These are phyloP conservation scores for Leptinotarsa undecemlineata DNA, from an alignment of 1,140 invertebrate species.

Conservation along the genomic window DNA sequence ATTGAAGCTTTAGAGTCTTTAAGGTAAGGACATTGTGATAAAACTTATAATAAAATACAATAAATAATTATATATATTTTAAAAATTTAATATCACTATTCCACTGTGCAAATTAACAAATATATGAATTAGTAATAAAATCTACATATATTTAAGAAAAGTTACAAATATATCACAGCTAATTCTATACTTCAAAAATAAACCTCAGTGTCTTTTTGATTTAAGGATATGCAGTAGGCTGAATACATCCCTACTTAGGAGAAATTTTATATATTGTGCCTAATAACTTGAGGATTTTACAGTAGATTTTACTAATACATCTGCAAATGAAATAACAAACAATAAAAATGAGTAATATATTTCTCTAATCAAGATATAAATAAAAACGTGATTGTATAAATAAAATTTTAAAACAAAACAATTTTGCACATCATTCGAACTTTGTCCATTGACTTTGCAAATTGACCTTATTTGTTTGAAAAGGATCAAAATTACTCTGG, in stretches of 20 bases:
- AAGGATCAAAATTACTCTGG: conserved; percentile 41
- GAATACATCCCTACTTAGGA: background rate
- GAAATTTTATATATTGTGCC: background rate
- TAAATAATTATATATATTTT: background rate
- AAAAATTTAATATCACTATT: conserved; percentile 18
- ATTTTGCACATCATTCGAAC: conserved; percentile 42
- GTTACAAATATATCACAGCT: conserved; percentile 35
- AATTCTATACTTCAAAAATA: conserved; percentile 32
- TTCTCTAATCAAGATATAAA: background rate
- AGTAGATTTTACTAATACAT: background rate
- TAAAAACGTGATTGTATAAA: conserved; percentile 13
- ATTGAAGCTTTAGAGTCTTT: too few relatives aligned
- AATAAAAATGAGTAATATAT: conserved; percentile 12
- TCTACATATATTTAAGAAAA: conserved; percentile 3
- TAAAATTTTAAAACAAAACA: conserved; percentile 20
- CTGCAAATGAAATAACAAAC: conserved; percentile 16
- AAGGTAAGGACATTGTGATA: too few relatives aligned
- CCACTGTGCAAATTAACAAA: conserved; percentile 36
- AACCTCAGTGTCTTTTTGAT: conserved; percentile 25
- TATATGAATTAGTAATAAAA: conserved; percentile 28
- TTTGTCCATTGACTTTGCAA: conserved; percentile 52
- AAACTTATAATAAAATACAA: background rate
- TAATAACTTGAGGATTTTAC: background rate
- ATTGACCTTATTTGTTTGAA: conserved; percentile 44
- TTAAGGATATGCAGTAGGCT: conserved; percentile 9